phyloP scores from a whole-genome alignment of 1,140 invertebrate species.

The Drosophila busckii region DNA sequence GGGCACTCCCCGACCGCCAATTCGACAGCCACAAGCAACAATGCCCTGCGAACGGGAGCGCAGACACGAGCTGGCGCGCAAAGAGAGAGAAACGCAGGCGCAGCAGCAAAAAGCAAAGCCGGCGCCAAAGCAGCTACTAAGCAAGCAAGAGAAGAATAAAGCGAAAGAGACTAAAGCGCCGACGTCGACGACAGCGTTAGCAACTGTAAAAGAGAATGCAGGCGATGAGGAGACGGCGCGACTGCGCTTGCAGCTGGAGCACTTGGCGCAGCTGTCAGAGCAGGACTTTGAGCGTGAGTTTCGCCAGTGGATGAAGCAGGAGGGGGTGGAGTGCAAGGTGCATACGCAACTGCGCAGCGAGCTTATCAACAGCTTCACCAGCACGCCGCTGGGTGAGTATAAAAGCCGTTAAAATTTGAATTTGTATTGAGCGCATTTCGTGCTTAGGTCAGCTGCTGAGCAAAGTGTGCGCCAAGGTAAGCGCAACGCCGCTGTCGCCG shows the following conservation, averaged over 20 bases:
- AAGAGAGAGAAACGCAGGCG: constrained; percentile 37
- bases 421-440: too few species aligned
- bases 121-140: background rate
- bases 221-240: constrained; percentile 13
- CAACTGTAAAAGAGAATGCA: background rate
- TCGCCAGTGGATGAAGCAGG: constrained; percentile 59
- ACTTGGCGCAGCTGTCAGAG: constrained; percentile 36
- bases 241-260: constrained; percentile 35
- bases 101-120: constrained; percentile 10
- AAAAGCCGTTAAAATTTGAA: too few species aligned
- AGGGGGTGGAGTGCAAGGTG: constrained; percentile 55
- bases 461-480: constrained; percentile 11
- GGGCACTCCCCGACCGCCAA: background rate
- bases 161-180: too few species aligned
- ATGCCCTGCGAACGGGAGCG: constrained; percentile 43
- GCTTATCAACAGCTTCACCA: constrained; percentile 64
- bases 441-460: constrained; percentile 34
- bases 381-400: constrained; percentile 61
- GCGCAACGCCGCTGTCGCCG: constrained; percentile 39
- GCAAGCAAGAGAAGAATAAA: too few species aligned
- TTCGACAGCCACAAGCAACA: background rate
- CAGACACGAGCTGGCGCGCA: constrained; percentile 27
- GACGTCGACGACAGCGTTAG: background rate
- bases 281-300: constrained; percentile 65
- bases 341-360: constrained; percentile 65